Percentiles rank a stretch among this genome's conserved stretches.
Conservation (phyloP, 1,140 invertebrate genomes). For the Drosophila erecta region DNA sequence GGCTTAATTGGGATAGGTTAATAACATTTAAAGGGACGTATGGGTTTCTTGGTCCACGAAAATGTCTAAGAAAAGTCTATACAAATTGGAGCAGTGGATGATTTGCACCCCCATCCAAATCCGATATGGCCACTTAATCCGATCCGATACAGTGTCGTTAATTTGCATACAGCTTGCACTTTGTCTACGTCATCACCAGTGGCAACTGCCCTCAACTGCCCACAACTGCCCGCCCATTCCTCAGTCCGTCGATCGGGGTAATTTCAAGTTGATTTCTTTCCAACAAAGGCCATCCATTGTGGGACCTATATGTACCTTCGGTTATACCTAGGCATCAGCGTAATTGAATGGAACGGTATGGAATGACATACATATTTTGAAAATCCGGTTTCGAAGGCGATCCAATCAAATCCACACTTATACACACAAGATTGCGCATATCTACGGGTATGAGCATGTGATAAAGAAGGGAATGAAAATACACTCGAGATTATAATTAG, state of each 20-base stretch:
- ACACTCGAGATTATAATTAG: background rate
- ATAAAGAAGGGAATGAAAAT: slow-evolving; percentile 26
- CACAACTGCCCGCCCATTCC: too few relatives aligned
- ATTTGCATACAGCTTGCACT: slow-evolving; percentile 39
- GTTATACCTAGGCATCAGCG: slow-evolving; percentile 28
- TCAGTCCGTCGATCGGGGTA: slow-evolving; percentile 14
- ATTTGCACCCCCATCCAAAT: background rate
- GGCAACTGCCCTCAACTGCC: background rate
- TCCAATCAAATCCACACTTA: slow-evolving; percentile 59
- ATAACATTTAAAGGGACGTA: background rate
- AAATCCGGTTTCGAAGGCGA: slow-evolving; percentile 76
- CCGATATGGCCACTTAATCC: slow-evolving; percentile 1
- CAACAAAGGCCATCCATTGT: slow-evolving; percentile 48
- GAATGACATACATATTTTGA: slow-evolving; percentile 62
- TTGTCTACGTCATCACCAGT: slow-evolving; percentile 22
- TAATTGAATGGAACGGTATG: slow-evolving; percentile 48
- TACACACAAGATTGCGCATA: slow-evolving; percentile 1
- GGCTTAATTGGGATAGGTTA: background rate
- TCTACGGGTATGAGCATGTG: slow-evolving; percentile 21
- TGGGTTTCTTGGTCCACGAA: too few relatives aligned
- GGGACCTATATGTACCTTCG: slow-evolving; percentile 21
- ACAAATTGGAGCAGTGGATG: background rate
- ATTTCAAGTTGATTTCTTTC: slow-evolving; percentile 42
- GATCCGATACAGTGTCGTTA: slow-evolving; percentile 1
- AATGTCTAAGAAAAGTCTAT: too few relatives aligned